Base-by-base conservation (phyloP, 2,797 vertebrate genomes). In the Poecilia gillii region DNA sequence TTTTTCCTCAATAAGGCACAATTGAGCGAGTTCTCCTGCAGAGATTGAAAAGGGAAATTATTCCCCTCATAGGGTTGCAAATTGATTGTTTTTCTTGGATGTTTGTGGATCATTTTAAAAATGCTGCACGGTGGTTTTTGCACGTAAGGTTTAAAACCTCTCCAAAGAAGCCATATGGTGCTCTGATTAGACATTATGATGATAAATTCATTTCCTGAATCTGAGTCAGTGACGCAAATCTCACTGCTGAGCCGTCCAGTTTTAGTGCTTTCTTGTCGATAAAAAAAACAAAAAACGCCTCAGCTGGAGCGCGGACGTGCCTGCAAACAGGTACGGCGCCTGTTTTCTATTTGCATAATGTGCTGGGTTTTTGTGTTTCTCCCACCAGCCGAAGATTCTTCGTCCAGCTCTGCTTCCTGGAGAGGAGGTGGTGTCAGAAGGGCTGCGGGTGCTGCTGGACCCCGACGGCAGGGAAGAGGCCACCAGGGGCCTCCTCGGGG, bases 381-480 rank as follows among this genome's bases (percentile, higher is more conserved):
- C 43, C 78, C 31, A 5, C 82, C 93, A 99, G 99, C 97, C 98
- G 81, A 99, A 99, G 96, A 99, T 99, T 93, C 95, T 99, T 81
- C 96, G 97, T 76, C 99, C 99, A 51, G 85, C 95, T 9, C 91
- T 99, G 77, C 96, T 99, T 85, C 98, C 98, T 31, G 98, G 98
- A 80, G 99, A 99, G 88, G 98, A 99, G 92, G 93, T 99, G 86
- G 96, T 99, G 73, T 97, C 96, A 31, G 99, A 99, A 94, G 98
- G 97, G 71, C 93, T 99, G 82, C 96, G 99, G 83, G 99, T 99
- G 76, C 94, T 99, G 1, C 91, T 99, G 82, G 98, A 99, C 90
- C 96, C 98, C 62, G 98, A 99, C 16, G 98, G 99, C 72, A 96
- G 98, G 85, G 99, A 99, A 87, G 99, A 99, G 86, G 97, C 98